phyloP scores from a whole-genome alignment of 2,113 vertebrate species.

The Triplophysa siluroides region DNA sequence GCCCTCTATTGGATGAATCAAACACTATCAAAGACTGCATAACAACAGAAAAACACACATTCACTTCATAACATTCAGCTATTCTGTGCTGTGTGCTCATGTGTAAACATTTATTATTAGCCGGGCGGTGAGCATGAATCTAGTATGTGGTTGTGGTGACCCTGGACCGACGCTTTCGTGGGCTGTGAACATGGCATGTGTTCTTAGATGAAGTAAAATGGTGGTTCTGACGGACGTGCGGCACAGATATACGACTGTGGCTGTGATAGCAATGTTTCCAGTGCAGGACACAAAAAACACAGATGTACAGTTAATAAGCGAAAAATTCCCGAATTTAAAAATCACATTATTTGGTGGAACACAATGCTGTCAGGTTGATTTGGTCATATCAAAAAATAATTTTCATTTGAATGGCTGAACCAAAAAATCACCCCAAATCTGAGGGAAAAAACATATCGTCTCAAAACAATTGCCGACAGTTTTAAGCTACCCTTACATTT shows the following conservation, averaged over 20 bases:
- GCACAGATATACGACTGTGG: neutral
- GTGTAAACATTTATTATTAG: neutral
- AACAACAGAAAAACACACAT: conserved; percentile 1
- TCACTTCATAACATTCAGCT: neutral
- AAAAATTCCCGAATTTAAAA: neutral
- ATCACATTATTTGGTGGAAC: neutral
- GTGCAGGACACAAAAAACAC: neutral
- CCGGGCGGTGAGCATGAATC: neutral
- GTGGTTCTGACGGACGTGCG: conserved; percentile 27
- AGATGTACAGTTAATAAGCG: neutral
- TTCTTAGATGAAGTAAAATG: conserved; percentile 53
- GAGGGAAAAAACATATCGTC: neutral
- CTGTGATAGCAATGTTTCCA: neutral
- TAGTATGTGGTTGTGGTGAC: neutral
- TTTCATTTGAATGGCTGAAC: neutral
- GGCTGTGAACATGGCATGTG: conserved; percentile 19
- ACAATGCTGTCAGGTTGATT: neutral
- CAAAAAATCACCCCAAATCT: neutral
- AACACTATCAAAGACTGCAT: neutral
- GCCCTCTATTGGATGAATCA: conserved; percentile 73
- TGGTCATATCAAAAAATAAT: neutral
- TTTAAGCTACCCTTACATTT: too few relatives aligned
- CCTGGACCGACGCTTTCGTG: neutral
- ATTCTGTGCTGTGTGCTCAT: neutral
- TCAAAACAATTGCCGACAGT: too few relatives aligned